These are phyloP conservation scores for Schizotus pectinicornis DNA, from an alignment of 2,888 invertebrate species.

Conservation along the genomic window DNA sequence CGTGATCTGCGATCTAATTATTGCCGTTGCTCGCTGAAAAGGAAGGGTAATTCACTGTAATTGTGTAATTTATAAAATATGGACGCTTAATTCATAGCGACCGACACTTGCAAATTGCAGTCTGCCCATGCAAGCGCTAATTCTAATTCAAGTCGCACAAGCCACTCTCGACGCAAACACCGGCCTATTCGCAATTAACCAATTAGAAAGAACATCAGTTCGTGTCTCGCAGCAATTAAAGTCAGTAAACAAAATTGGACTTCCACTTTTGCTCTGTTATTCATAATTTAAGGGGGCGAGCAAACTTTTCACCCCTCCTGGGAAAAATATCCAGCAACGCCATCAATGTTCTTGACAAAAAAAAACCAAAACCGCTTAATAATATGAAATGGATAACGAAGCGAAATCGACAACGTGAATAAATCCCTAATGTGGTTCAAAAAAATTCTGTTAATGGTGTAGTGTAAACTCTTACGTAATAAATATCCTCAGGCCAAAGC, in stretches of 20 bases:
- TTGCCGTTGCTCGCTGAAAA: slow-evolving; percentile 21
- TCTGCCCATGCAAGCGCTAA: slow-evolving; percentile 19
- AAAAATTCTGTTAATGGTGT: no score
- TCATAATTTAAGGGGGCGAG: no score
- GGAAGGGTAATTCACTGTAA: slow-evolving; percentile 18
- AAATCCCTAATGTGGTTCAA: no score
- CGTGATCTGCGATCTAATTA: slow-evolving; percentile 41
- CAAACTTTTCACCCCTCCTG: no score
- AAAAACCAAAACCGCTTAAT: no score
- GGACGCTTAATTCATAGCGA: slow-evolving; percentile 9
- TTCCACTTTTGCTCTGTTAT: neutral
- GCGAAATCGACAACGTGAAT: no score
- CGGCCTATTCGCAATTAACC: neutral
- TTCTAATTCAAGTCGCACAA: slow-evolving; percentile 11
- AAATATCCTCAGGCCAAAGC: no score
- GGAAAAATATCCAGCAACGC: no score
- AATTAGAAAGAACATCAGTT: neutral
- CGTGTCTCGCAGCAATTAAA: neutral
- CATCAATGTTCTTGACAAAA: no score
- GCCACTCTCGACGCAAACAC: neutral
- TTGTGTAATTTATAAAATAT: slow-evolving; percentile 28
- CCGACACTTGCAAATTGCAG: slow-evolving; percentile 5
- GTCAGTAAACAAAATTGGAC: neutral
- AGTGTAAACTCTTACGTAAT: no score
- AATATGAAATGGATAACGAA: no score